Base-by-base conservation (phyloP, 2,797 vertebrate genomes). In the Enteromius argenteus region DNA sequence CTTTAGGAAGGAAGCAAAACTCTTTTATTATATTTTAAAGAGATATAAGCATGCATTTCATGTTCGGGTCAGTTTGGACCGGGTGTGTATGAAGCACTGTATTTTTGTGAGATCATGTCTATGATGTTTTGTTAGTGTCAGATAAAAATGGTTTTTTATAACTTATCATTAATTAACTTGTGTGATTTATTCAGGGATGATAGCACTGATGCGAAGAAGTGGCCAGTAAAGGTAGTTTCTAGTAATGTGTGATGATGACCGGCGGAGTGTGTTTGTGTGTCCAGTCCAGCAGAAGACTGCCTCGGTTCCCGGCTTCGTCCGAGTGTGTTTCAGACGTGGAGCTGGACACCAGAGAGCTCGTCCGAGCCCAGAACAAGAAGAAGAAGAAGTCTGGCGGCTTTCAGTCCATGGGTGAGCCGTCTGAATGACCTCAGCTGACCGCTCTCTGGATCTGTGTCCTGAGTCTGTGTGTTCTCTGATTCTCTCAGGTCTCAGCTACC, bases 321-420 rank as follows among this genome's bases (percentile, higher is more conserved):
- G 96, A 98, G 62, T 95, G 89, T 37, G 78, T 93, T 0, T 97
- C 97, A 0, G 97, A 98, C 0, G 92, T 95, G 19, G 98, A 99
- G 91, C 96, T 90, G 0, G 97, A 99, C 93, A 99, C 94, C 0
- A 94, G 95, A 84, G 92, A 96, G 89, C 91, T 99, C 93, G 96
- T 99, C 80, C 93, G 96, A 69, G 97, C 96, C 1, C 98, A 99
- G 90, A 99, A 99, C 93, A 98, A 98, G 94, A 99, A 99, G 92
- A 99, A 99, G 89, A 99, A 99, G 91, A 99, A 99, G 83, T 99
- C 98, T 0, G 98, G 98, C 5, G 98, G 98, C 44, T 99, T 99
- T 91, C 98, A 99, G 91, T 99, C 98, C 21, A 99, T 99, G 98
- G 98, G 98, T 99, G 83, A 39, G 96, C 3, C 2, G 6, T 21